Conservation (phyloP, 2,797 vertebrate genomes). For the Lerista edwardsae region DNA sequence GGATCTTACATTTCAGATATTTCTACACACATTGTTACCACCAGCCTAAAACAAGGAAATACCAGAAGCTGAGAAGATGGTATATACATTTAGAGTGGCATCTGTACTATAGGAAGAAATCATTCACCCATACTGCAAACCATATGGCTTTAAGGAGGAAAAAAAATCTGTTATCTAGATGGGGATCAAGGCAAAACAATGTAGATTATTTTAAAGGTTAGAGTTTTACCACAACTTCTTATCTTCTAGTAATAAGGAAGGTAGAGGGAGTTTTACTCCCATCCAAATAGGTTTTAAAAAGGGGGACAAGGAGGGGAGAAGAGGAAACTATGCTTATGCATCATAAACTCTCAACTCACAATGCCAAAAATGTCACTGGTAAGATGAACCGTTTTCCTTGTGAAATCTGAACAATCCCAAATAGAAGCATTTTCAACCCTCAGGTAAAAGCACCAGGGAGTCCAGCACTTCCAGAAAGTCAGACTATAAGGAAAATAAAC, state of each 20-base stretch:
- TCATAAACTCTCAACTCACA: background rate
- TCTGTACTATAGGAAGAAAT: background rate
- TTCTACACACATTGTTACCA: background rate
- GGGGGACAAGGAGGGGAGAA: background rate
- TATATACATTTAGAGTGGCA: background rate
- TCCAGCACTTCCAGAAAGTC: background rate
- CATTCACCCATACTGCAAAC: background rate
- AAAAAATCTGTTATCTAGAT: background rate
- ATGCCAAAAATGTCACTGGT: background rate
- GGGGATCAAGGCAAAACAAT: background rate
- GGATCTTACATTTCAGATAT: background rate
- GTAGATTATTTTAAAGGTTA: background rate
- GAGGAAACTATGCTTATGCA: background rate
- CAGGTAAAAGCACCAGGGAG: background rate
- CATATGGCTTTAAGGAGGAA: background rate
- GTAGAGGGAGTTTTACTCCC: background rate
- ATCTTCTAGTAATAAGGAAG: background rate
- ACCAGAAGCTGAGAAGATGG: background rate
- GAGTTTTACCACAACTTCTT: background rate
- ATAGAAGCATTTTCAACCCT: conserved; percentile 17
- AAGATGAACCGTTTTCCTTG: background rate
- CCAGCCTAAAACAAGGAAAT: background rate
- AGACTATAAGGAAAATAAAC: background rate
- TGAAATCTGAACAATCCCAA: conserved; percentile 20
- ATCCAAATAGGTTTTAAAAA: background rate